Evolutionary conservation across 2,888 invertebrate species (phyloP), one percentile per base, ranked within the genome.

Genomic region (Phortica okadai): DNA sequence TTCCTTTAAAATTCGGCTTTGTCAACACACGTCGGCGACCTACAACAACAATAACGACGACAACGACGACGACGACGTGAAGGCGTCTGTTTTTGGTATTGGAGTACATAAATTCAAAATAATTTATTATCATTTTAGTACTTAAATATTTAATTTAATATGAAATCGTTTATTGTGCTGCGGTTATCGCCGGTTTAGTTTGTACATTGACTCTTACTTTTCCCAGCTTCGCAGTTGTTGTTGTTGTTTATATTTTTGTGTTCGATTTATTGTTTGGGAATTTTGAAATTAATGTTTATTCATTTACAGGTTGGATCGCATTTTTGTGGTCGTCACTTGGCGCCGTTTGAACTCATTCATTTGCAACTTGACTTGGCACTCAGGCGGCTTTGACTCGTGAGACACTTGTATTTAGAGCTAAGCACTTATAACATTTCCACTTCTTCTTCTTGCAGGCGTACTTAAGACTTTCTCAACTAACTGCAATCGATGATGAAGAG

Each of bases 291-390:
- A 14, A 59, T 59, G 8, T n/a, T 59, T 59, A 16, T 59, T 59
- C 33, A 97, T 97, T 84, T 99, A 99, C 91, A 97, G 99, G 50
- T 59, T 59, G 7, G 21, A 59, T 14, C 59, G n/a, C 21, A 21
- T 59, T 59, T 59, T 59, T 59, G 50, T 21, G 59, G n/a, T 59
- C n/a, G 16, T 2, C 59, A 59, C 16, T 59, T 59, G 59, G 59
- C 59, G 59, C 59, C 59, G 21, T 59, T 59, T 59, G 50, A 11
- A 50, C 50, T 8, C 14, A 50, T 50, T 50, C 10, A 6, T 14
- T 50, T 50, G 50, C 50, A 3, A 33, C 14, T 50, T 50, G 50
- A 50, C 10, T 1, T 1, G 50, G 6, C 50, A 6, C 50, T 6
- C 50, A 50, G 50, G 1, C 33, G 33, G 33, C 33, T 33, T 33